Conservation (phyloP, 2,113 vertebrate species). For the Callipepla californica region DNA sequence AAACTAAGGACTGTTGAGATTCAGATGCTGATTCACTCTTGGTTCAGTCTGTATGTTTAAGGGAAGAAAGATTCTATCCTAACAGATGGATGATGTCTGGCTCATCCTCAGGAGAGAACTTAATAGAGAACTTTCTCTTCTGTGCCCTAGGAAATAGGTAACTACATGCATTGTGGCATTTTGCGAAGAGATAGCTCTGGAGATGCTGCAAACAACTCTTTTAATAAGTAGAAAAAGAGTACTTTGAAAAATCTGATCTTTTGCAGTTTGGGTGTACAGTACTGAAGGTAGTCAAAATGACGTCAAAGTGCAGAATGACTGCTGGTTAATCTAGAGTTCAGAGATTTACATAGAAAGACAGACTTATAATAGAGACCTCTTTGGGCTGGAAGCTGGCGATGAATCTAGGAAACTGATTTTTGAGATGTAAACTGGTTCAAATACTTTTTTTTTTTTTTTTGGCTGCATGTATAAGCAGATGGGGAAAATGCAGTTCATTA, state of each 20-base stretch:
- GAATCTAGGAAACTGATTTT: background rate
- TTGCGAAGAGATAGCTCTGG: background rate
- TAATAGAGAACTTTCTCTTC: background rate
- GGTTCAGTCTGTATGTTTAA: background rate
- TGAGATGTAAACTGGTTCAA: background rate
- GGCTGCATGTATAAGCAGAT: background rate
- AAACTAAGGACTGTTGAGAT: conserved; percentile 42
- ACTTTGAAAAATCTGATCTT: background rate
- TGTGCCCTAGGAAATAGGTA: background rate
- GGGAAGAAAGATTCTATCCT: background rate
- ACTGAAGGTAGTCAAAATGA: background rate
- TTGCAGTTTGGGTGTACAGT: background rate
- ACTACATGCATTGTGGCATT: background rate
- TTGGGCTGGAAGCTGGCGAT: background rate
- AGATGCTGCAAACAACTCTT: background rate
- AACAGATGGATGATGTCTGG: background rate
- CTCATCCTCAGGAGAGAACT: background rate
- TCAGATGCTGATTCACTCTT: background rate
- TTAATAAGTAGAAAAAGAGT: background rate
- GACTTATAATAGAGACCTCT: background rate
- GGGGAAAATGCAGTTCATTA: conserved; percentile 27
- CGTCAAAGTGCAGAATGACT: conserved; percentile 13
- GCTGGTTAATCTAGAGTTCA: background rate
- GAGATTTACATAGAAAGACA: background rate
- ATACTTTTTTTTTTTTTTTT: background rate